These are phyloP conservation scores for Ascidia mentula DNA, from an alignment of 23 tunicate genomes.

Conservation along the genomic window DNA sequence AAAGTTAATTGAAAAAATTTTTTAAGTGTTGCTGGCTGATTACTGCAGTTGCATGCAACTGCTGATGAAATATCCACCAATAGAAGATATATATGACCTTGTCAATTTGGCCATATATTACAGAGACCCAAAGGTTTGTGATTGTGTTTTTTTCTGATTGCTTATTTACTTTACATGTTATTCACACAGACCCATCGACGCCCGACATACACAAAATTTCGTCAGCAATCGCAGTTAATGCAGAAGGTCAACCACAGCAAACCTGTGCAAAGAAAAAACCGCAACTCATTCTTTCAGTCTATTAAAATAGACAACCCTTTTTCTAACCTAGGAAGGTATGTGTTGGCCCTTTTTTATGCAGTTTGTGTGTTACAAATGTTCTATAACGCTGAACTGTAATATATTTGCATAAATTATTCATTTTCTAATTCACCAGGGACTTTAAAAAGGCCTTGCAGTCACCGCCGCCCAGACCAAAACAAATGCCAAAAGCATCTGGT, in stretches of 20 bases:
- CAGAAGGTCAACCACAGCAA: background rate
- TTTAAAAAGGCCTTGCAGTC: background rate
- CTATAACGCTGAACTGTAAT: background rate
- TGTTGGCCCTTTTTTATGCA: background rate
- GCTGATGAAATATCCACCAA: constrained; percentile 79
- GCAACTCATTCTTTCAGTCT: background rate
- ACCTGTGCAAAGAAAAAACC: background rate
- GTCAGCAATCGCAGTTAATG: background rate
- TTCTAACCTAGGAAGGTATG: background rate
- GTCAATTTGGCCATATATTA: constrained; percentile 59
- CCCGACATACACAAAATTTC: background rate
- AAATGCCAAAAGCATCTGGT: background rate
- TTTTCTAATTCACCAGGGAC: background rate
- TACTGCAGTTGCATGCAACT: constrained; percentile 73
- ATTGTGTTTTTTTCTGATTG: too few species aligned
- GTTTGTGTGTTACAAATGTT: background rate
- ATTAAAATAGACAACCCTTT: background rate
- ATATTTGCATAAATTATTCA: too few species aligned
- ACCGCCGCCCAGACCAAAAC: background rate
- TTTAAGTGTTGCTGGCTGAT: constrained; percentile 54
- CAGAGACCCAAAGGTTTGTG: constrained; percentile 37
- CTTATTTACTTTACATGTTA: background rate
- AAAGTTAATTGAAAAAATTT: too few species aligned
- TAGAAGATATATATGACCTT: constrained; percentile 76
- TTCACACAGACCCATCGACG: background rate